These are phyloP conservation scores for Eupsilia transversa DNA, from an alignment of 2,888 invertebrate genomes.

Conservation along the genomic window DNA sequence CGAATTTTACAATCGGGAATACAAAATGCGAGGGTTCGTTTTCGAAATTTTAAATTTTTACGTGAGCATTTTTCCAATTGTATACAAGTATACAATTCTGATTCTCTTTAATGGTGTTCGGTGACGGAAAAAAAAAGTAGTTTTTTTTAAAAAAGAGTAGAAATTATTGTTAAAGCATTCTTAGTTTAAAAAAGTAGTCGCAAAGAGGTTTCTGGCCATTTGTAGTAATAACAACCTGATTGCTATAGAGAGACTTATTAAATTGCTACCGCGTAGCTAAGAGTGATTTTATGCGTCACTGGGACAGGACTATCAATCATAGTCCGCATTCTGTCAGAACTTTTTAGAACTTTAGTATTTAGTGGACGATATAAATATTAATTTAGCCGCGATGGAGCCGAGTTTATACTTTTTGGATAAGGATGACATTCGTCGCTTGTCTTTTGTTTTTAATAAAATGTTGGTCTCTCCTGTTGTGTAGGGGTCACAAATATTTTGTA, in stretches of 20 bases:
- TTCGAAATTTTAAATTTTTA: slow-evolving; percentile 69
- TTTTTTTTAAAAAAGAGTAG: too few species aligned
- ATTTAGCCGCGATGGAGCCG: slow-evolving; percentile 14
- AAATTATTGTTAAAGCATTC: neutral
- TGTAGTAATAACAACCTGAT: slow-evolving; percentile 16
- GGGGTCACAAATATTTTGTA: slow-evolving; percentile 1
- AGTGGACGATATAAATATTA: slow-evolving; percentile 39
- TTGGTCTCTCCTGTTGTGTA: neutral
- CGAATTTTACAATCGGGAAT: slow-evolving; percentile 74
- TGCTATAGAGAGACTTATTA: slow-evolving; percentile 6
- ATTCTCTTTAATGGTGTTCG: neutral
- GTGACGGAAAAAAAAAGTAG: neutral
- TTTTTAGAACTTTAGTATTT: slow-evolving; percentile 35
- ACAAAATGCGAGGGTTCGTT: slow-evolving; percentile 68
- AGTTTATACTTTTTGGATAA: slow-evolving; percentile 26
- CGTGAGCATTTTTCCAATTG: slow-evolving; percentile 67
- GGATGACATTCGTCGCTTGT: slow-evolving; percentile 3
- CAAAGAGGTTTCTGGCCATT: neutral
- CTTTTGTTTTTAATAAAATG: slow-evolving; percentile 29
- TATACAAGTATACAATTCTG: slow-evolving; percentile 50
- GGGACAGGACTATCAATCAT: slow-evolving; percentile 48
- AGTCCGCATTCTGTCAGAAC: slow-evolving; percentile 46
- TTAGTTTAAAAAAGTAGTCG: neutral
- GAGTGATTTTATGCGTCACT: slow-evolving; percentile 41
- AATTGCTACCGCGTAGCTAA: slow-evolving; percentile 2